Evolutionary conservation across 2,797 vertebrate genomes (phyloP), one percentile per base, ranked within the genome.

Genomic region (Sarcophilus harrisii): DNA sequence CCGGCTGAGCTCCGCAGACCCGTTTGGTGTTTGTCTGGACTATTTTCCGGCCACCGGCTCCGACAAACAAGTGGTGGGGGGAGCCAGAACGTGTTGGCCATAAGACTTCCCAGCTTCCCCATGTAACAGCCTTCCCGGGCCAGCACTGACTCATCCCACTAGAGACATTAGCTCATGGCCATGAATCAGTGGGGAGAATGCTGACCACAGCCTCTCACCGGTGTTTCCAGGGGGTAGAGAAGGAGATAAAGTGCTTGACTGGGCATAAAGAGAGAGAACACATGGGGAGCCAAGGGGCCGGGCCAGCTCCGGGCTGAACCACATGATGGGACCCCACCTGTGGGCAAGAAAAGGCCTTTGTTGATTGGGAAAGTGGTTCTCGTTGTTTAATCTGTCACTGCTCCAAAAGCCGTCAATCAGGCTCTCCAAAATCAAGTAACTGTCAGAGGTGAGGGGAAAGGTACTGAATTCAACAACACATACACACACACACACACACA

Each of bases 121-220:
- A 57, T 94, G 97, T 92, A 89, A 97, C 96, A 96, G 60, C 73
- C 96, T 97, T 94, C 97, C 95, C 94, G 90, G 95, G 95, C 97
- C 96, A 97, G 95, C 93, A 73, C 93, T 98, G 97, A 98, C 96
- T 98, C 98, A 98, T 54, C 52, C 58, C 91, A 24, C 81, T 28
- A 95, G 97, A 98, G 98, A 99, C 98, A 58, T 98, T 96, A 98
- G 98, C 98, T 99, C 98, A 99, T 97, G 97, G 95, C 95, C 97
- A 90, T 98, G 98, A 98, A 98, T 98, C 98, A 98, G 97, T 97
- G 92, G 28, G 95, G 30, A 98, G 98, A 97, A 96, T 92, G 97
- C 97, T 98, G 98, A 98, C 94, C 87, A 96, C 4, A 95, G 95
- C 94, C 95, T 93, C 95, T 96, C 96, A 94, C 96, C 97, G 90